Evolutionary conservation across 2,888 invertebrate species (phyloP).

Genomic region (Apamea anceps): DNA sequence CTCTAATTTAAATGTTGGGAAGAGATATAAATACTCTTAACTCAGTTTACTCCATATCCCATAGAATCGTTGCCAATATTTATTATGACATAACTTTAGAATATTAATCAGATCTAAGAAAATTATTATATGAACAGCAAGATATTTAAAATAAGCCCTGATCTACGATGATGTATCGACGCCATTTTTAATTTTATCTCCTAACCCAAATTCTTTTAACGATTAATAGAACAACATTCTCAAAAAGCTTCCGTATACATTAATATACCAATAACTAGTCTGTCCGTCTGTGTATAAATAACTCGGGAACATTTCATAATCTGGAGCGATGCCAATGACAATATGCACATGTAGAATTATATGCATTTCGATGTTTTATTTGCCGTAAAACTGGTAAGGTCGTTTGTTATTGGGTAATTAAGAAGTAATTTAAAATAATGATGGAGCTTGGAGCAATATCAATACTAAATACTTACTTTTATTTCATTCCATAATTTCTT

Average conservation of each 20-base stretch:
- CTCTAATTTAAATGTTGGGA: background rate
- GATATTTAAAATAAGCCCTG: background rate
- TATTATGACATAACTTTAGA: no score
- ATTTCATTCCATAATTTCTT: no score
- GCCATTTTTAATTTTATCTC: slow-evolving; percentile 39
- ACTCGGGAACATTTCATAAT: slow-evolving; percentile 60
- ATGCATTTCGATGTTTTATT: slow-evolving; percentile 48
- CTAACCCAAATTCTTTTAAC: slow-evolving; percentile 59
- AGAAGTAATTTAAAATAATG: background rate
- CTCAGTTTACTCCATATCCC: background rate
- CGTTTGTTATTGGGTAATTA: slow-evolving; percentile 15
- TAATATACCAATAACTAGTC: slow-evolving; percentile 64
- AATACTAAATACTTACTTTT: slow-evolving; percentile 2
- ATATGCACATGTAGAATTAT: slow-evolving; percentile 45
- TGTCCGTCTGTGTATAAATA: slow-evolving; percentile 65
- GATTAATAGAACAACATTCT: slow-evolving; percentile 56
- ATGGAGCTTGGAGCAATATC: background rate
- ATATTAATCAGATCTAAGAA: background rate
- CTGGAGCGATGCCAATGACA: slow-evolving; percentile 65
- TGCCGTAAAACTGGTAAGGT: slow-evolving; percentile 37
- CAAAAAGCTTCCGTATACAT: slow-evolving; percentile 66
- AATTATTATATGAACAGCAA: background rate
- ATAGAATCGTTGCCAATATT: background rate
- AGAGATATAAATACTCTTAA: background rate
- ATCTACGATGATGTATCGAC: slow-evolving; percentile 8